These are phyloP conservation scores for Tonatia bakeri DNA, from an alignment of 2,113 vertebrate species.

Conservation along the genomic window DNA sequence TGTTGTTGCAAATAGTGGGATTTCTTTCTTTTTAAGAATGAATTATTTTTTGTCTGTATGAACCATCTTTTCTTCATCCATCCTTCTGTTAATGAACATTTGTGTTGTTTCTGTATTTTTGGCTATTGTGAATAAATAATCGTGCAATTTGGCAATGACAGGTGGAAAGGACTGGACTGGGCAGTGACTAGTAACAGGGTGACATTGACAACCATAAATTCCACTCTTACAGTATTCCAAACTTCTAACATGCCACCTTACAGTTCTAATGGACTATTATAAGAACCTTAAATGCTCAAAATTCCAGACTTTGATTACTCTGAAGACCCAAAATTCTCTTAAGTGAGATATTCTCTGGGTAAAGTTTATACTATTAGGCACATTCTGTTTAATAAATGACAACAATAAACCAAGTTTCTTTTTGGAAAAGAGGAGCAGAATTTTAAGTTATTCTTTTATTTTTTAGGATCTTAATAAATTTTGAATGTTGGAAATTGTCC, in stretches of 20 bases:
- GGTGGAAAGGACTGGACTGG: neutral
- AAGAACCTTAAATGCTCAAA: neutral
- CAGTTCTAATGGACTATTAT: no score
- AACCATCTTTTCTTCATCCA: neutral
- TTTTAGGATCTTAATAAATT: neutral
- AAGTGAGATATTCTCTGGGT: neutral
- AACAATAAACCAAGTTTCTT: neutral
- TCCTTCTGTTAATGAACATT: neutral
- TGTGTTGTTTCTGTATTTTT: neutral
- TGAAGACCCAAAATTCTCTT: neutral
- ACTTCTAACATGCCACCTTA: rapidly evolving
- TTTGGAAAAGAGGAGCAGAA: neutral
- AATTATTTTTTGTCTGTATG: neutral
- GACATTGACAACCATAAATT: neutral
- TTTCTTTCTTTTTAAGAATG: neutral
- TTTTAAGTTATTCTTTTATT: neutral
- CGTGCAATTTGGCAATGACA: neutral
- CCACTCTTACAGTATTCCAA: rapidly evolving
- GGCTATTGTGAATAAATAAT: neutral
- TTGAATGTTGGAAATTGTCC: neutral
- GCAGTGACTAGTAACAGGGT: neutral
- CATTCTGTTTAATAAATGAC: neutral
- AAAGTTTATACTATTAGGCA: neutral
- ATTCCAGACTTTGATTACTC: neutral
- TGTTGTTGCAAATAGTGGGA: neutral